Evolutionary conservation across 2,888 invertebrate species (phyloP).

Genomic region (Mantis religiosa): DNA sequence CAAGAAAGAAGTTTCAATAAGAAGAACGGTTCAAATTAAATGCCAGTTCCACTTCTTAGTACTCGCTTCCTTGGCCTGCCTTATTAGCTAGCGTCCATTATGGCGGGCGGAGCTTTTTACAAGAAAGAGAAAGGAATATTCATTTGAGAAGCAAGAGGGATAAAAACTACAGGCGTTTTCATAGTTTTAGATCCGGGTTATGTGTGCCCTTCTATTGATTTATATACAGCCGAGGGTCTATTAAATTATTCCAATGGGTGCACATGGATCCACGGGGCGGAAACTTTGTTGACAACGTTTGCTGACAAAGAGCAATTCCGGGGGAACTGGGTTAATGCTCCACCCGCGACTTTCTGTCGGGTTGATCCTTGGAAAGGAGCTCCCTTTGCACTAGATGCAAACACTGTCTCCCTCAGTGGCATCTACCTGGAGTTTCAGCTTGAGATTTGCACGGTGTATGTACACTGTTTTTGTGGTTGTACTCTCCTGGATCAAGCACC

Average conservation of each 20-base stretch:
- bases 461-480: too few species aligned
- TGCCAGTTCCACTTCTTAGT: neutral
- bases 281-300: neutral
- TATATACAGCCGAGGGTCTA: conserved; percentile 3
- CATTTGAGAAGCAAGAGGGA: neutral
- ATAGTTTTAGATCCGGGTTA: neutral
- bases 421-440: too few species aligned
- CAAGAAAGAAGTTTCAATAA: neutral
- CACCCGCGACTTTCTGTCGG: too few species aligned
- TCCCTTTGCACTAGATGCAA: too few species aligned
- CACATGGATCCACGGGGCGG: neutral
- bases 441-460: too few species aligned
- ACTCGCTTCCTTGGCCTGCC: neutral
- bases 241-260: conserved; percentile 20
- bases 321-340: neutral
- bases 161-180: neutral
- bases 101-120: neutral
- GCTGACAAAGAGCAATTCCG: neutral
- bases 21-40: conserved; percentile 1
- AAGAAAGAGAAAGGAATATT: neutral
- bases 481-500: too few species aligned
- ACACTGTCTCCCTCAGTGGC: too few species aligned
- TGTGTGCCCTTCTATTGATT: neutral
- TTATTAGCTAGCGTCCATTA: neutral
- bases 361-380: too few species aligned